Evolutionary conservation across 2,113 vertebrate species (phyloP).

Genomic region (Cyprinodon brontotheroides): DNA sequence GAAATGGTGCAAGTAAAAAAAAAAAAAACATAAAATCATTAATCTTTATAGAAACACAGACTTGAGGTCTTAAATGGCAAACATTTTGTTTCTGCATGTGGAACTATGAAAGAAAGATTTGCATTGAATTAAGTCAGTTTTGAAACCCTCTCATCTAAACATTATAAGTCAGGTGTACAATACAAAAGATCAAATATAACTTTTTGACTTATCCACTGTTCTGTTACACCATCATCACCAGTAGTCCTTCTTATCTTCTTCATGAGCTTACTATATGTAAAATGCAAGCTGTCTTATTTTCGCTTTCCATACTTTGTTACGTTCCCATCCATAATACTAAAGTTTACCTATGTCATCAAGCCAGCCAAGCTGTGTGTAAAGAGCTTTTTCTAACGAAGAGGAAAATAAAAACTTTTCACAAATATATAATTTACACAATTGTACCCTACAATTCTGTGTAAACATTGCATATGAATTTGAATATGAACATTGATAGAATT

Average conservation of each 20-base stretch:
- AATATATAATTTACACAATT: neutral
- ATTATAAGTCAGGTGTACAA: conserved; percentile 20
- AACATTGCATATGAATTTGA: neutral
- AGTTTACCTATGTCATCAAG: neutral
- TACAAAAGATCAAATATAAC: conserved; percentile 41
- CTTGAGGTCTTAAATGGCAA: neutral
- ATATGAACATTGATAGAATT: no score
- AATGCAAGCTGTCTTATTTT: conserved; percentile 11
- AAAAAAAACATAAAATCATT: conserved; percentile 10
- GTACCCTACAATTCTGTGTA: no score
- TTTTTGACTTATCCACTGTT: conserved; percentile 26
- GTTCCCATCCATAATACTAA: neutral
- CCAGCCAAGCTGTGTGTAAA: neutral
- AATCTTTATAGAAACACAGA: neutral
- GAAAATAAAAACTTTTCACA: neutral
- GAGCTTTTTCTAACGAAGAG: neutral
- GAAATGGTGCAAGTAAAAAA: neutral
- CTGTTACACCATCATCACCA: conserved; percentile 13
- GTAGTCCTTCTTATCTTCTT: conserved; percentile 49
- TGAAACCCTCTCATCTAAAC: conserved; percentile 1
- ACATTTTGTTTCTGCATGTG: neutral
- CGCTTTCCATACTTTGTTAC: neutral
- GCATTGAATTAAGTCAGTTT: conserved; percentile 14
- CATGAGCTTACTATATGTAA: conserved; percentile 25
- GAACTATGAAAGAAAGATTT: neutral